These are phyloP conservation scores for Hyposoter dolosus DNA, from an alignment of 2,888 invertebrate species.

Conservation along the genomic window DNA sequence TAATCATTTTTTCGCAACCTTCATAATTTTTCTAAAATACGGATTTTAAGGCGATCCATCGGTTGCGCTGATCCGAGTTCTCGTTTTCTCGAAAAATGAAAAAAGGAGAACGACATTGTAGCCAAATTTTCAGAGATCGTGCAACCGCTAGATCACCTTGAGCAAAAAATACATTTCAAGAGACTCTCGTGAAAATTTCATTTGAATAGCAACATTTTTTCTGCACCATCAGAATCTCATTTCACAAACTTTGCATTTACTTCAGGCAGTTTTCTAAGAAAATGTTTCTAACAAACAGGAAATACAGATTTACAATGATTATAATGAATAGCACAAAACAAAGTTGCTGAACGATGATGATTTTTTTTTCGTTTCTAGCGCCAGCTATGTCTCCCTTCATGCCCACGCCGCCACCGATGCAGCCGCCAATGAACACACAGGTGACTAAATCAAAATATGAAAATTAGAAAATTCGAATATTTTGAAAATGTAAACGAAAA, in stretches of 20 bases:
- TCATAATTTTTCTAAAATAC: neutral
- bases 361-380: constrained; percentile 71
- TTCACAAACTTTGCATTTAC: too few relatives aligned
- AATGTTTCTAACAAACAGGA: neutral
- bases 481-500: constrained; percentile 85
- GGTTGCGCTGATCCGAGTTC: too few relatives aligned
- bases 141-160: too few relatives aligned
- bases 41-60: neutral
- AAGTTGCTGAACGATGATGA: constrained; percentile 17
- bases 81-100: neutral
- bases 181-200: too few relatives aligned
- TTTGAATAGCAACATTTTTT: too few relatives aligned
- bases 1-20: constrained; percentile 69
- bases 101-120: too few relatives aligned
- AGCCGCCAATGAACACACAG: constrained; percentile 83
- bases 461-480: constrained; percentile 58
- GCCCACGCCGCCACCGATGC: constrained; percentile 83
- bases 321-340: neutral
- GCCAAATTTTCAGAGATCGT: too few relatives aligned
- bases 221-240: too few relatives aligned
- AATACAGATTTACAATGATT: neutral
- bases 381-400: constrained; percentile 84
- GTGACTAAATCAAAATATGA: constrained; percentile 70
- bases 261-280: too few relatives aligned
- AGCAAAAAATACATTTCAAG: too few relatives aligned